phyloP scores from a whole-genome alignment of 1,140 invertebrate species.

The Ceratitis capitata region DNA sequence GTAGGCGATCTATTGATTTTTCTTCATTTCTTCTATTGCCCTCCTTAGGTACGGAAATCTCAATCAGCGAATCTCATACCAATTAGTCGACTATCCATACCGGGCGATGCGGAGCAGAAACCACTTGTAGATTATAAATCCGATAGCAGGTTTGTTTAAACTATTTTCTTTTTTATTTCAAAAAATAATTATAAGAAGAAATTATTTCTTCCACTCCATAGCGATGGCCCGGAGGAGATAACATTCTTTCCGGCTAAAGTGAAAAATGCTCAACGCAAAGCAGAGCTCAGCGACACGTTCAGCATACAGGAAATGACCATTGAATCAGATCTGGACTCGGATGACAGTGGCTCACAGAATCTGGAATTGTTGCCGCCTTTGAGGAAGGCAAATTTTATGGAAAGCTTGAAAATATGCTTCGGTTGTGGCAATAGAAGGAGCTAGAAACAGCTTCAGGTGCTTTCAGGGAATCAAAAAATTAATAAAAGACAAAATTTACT shows the following conservation, averaged over 20 bases:
- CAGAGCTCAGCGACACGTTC: conserved; percentile 61
- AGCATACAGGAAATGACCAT: conserved; percentile 66
- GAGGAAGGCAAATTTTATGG: conserved; percentile 56
- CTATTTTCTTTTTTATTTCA: not conserved
- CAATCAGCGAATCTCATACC: conserved; percentile 62
- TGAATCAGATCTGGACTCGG: conserved; percentile 60
- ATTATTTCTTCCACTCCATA: conserved; percentile 4
- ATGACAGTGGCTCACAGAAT: conserved; percentile 59
- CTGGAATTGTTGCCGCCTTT: conserved; percentile 58
- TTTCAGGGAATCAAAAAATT: not conserved
- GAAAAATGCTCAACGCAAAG: conserved; percentile 53
- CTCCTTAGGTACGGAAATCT: conserved; percentile 56
- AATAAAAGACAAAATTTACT: too few species aligned
- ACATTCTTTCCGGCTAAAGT: conserved; percentile 61
- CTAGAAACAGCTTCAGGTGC: too few species aligned
- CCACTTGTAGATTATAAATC: conserved; percentile 64
- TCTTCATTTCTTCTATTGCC: not conserved
- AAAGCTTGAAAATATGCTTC: conserved; percentile 59
- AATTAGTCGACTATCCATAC: conserved; percentile 60
- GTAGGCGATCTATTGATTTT: not conserved
- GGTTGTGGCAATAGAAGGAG: conserved; percentile 46
- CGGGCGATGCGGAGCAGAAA: conserved; percentile 58
- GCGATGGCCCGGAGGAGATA: conserved; percentile 62
- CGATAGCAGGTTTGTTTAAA: conserved; percentile 49
- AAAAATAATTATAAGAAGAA: not conserved